phyloP scores from a whole-genome alignment of 2,888 invertebrate genomes.

The Tridacna crocea region DNA sequence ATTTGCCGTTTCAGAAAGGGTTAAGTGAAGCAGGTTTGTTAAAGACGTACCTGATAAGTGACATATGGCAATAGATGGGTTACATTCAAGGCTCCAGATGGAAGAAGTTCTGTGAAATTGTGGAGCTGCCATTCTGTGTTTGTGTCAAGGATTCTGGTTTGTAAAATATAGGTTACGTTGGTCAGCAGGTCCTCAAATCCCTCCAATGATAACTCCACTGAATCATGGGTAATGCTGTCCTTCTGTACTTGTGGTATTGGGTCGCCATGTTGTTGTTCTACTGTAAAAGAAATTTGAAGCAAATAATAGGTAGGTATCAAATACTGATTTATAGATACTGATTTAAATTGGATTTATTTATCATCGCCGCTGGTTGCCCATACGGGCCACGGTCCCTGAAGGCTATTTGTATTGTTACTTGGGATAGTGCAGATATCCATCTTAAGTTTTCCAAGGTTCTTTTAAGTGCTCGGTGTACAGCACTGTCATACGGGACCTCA shows the following conservation, averaged over 20 bases:
- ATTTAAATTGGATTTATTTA: no score
- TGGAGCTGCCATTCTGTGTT: constrained; percentile 91
- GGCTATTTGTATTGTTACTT: no score
- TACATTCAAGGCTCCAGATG: constrained; percentile 84
- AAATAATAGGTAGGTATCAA: no score
- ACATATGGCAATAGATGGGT: constrained; percentile 94
- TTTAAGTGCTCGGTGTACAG: no score
- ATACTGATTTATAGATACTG: no score
- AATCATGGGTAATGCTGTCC: constrained; percentile 90
- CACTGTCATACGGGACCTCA: no score
- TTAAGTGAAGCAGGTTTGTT: background rate
- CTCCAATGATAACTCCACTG: constrained; percentile 92
- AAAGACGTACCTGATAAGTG: constrained; percentile 91
- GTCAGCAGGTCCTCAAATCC: constrained; percentile 73
- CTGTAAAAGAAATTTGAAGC: constrained; percentile 37
- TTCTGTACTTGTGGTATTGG: constrained; percentile 89
- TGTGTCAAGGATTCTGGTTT: constrained; percentile 88
- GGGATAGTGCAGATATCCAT: no score
- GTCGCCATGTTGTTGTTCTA: constrained; percentile 41
- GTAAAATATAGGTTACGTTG: constrained; percentile 87
- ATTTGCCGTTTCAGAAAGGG: background rate
- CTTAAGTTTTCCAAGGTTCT: no score
- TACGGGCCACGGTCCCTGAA: no score
- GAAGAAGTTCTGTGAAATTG: constrained; percentile 85
- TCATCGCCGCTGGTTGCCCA: no score